These are phyloP conservation scores for Callyntrura guangdongensis DNA, from an alignment of 2,888 invertebrate genomes.

Conservation along the genomic window DNA sequence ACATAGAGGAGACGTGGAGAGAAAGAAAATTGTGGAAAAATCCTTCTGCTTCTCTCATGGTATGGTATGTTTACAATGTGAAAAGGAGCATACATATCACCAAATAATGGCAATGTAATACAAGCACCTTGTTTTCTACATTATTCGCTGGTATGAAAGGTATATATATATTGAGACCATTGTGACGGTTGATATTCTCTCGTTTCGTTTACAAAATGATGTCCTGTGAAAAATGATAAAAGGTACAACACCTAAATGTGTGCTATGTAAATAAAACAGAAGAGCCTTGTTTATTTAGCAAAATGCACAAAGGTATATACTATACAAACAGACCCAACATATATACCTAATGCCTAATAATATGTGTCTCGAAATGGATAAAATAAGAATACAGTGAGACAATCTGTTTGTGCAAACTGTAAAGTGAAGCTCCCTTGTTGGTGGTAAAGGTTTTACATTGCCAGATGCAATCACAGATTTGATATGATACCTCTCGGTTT, in stretches of 20 bases:
- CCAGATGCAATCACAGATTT: neutral
- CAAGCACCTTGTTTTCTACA: conserved; percentile 26
- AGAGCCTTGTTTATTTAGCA: conserved; percentile 9
- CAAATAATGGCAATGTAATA: conserved; percentile 39
- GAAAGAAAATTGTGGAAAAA: conserved; percentile 68
- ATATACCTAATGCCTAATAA: neutral
- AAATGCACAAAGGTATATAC: neutral
- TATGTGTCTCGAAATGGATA: neutral
- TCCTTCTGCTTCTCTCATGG: conserved; percentile 46
- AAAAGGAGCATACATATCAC: conserved; percentile 18
- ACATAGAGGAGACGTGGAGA: conserved; percentile 1
- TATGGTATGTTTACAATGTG: neutral
- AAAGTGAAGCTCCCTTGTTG: conserved; percentile 10
- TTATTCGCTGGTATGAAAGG: neutral
- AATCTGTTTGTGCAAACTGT: neutral
- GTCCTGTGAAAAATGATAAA: conserved; percentile 14
- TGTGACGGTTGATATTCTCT: neutral
- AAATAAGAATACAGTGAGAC: neutral
- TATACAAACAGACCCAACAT: too few relatives aligned
- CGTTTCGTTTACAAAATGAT: neutral
- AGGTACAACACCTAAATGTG: neutral
- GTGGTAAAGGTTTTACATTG: conserved; percentile 1
- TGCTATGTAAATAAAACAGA: conserved; percentile 12
- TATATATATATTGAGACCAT: too few relatives aligned
- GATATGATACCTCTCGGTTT: neutral